Evolutionary conservation across 2,113 vertebrate genomes (phyloP), one percentile per base, ranked within the genome.

Genomic region (Lanius ludovicianus): DNA sequence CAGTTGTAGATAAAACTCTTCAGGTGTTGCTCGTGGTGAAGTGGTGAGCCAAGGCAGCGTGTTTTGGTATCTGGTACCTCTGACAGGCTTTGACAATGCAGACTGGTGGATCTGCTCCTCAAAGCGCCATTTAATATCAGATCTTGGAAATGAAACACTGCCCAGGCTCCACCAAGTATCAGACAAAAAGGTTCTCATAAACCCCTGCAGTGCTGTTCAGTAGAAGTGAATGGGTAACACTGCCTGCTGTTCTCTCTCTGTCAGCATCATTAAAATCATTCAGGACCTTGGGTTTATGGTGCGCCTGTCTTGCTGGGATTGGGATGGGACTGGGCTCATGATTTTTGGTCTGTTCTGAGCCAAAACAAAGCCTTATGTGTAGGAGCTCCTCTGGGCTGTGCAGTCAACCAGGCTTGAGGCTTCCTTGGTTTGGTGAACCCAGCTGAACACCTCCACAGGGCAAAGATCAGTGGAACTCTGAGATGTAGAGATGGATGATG

Each of bases 21-120:
- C 3, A 74, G 83, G 44, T 22, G 22, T 14, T 93, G 7, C 24
- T 67, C 0, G 0, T 28, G 70, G 9, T 25, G 76, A 44, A 30
- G 73, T 21, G 37, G 63, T 28, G 63, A 41, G 59, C 35, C 56
- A 33, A 70, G 55, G 59, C 44, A 69, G 35, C 1, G 1, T 14
- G 44, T 25, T 84, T 60, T 71, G 78, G 39, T 18, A 9, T 20
- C 35, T 44, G 28, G 44, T 37, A 68, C 46, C 73, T 46, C 23
- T 1, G 4, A 79, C 41, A 80, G n/a, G 41, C 12, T 55, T 55
- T 30, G 46, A 23, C 2, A 11, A 9, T 63, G 21, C 7, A 30
- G 20, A 30, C 10, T 30, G 59, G 10, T 59, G 68, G 47, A 59
- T 30, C 33, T 42, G 42, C 37, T 77, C 50, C 87, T 76, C 67